Conservation (phyloP, 2,888 invertebrate genomes). For the Ectemnius continuus region DNA sequence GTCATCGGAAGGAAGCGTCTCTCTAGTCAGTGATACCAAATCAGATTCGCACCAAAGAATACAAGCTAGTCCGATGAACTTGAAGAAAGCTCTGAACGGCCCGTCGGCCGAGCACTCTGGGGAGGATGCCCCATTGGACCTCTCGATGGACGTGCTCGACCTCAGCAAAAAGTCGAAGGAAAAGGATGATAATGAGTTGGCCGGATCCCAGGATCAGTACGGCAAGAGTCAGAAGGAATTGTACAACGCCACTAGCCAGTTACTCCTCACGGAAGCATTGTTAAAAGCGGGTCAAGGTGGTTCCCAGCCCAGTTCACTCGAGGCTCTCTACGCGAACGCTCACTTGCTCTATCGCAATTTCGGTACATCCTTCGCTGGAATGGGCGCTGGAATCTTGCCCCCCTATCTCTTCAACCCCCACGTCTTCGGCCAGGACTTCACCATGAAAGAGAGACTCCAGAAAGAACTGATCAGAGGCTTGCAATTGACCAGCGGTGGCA, state of each 20-base stretch:
- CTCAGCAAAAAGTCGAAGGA: slow-evolving; percentile 85
- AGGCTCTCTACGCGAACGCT: slow-evolving; percentile 72
- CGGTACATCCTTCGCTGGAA: slow-evolving; percentile 78
- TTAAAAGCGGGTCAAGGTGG: slow-evolving; percentile 79
- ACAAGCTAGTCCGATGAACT: slow-evolving; percentile 72
- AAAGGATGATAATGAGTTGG: slow-evolving; percentile 59
- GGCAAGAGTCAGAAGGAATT: slow-evolving; percentile 54
- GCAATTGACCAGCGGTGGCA: slow-evolving; percentile 85
- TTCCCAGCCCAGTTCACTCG: slow-evolving; percentile 62
- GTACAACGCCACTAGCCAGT: slow-evolving; percentile 79
- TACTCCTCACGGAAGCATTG: slow-evolving; percentile 83
- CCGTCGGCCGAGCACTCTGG: slow-evolving; percentile 36
- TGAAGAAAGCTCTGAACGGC: slow-evolving; percentile 57
- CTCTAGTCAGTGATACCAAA: slow-evolving; percentile 75
- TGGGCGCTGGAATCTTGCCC: slow-evolving; percentile 80
- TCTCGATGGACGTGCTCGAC: slow-evolving; percentile 89
- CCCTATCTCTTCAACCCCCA: slow-evolving; percentile 84
- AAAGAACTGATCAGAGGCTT: slow-evolving; percentile 83
- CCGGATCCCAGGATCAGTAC: slow-evolving; percentile 45
- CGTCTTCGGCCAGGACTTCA: slow-evolving; percentile 83
- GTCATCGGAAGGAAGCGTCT: slow-evolving; percentile 70
- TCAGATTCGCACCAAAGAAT: slow-evolving; percentile 71
- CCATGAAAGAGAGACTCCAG: slow-evolving; percentile 83
- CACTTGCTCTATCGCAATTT: slow-evolving; percentile 73
- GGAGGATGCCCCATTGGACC: slow-evolving; percentile 83